These are phyloP conservation scores for Pelodytes ibericus DNA, from an alignment of 2,797 vertebrate genomes.

Conservation along the genomic window DNA sequence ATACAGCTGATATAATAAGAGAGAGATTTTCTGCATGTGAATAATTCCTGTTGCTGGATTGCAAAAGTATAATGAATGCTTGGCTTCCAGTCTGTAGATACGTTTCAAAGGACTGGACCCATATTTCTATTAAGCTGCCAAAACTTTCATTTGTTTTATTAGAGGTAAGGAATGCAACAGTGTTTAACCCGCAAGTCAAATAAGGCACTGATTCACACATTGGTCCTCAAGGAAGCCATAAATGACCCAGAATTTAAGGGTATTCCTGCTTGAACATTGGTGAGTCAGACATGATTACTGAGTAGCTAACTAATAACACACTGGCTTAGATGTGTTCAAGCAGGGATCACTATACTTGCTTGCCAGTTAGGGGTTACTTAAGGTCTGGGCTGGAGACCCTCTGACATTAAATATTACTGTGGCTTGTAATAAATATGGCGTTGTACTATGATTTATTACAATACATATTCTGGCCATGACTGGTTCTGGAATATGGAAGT, in stretches of 20 bases:
- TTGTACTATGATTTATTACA: not conserved
- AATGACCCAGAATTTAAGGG: not conserved
- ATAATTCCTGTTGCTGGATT: constrained; percentile 5
- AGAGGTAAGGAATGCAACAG: constrained; percentile 11
- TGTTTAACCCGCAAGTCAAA: constrained; percentile 18
- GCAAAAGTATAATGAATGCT: not conserved
- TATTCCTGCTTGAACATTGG: not conserved
- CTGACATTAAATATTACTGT: too few species aligned
- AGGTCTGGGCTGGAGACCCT: too few species aligned
- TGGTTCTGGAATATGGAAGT: not conserved
- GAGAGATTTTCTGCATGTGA: not conserved
- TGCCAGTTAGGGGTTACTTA: too few species aligned
- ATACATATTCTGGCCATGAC: not conserved
- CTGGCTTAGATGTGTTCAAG: too few species aligned
- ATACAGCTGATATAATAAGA: not conserved
- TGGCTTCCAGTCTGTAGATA: constrained; percentile 13
- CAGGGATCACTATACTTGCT: too few species aligned
- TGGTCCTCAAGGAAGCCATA: not conserved
- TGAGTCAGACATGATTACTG: too few species aligned
- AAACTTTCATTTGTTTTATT: constrained; percentile 22
- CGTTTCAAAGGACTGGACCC: constrained; percentile 32
- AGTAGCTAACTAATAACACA: too few species aligned
- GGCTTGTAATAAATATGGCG: too few species aligned
- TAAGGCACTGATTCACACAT: not conserved
- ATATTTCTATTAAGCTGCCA: constrained; percentile 5